Base-by-base conservation (phyloP, 2,797 vertebrate genomes). In the Trematomus bernacchii region DNA sequence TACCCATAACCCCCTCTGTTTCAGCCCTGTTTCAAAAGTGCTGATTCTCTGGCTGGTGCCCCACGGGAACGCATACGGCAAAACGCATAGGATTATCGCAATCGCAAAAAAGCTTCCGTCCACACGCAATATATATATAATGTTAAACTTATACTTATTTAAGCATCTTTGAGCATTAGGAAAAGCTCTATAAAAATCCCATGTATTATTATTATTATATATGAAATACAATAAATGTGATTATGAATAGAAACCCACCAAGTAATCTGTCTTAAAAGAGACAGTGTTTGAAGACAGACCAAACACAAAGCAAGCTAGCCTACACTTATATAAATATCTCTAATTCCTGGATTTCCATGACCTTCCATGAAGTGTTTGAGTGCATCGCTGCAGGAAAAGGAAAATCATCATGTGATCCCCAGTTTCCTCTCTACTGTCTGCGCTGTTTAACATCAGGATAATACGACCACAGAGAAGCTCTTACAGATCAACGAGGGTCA, bases 401-500 rank as follows among this genome's bases (percentile, higher is more conserved):
- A 21, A 21, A 21, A 23, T 23, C 23, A 23, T 23, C 66, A 67
- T 40, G 60, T 58, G 51, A 80, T 66, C 51, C 30, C 47, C 69
- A 27, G 19, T 59, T 16, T 55, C 54, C 19, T 73, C 54, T 62
- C 60, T n/a, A 18, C 73, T 76, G 79, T 72, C 86, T 51, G 21
- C 46, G 44, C 30, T 73, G 67, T 51, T 88, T 58, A 80, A 54
- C 68, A 18, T 87, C 83, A 87, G 10, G 46, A 66, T 48, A 72
- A 67, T 18, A 61, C 48, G 2, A 48, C 13, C 58, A 76, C 44
- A 61, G 59, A 80, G 61, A 6, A 79, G 74, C 66, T 79, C 74
- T 73, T 66, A 76, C 76, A 42, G 48, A 68, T 54, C 46, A 80
- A 54, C 77, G 79, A 40, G 30, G 86, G 79, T 84, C 81, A 82